Conservation (phyloP, 2,113 vertebrate species). For the Trichechus manatus region DNA sequence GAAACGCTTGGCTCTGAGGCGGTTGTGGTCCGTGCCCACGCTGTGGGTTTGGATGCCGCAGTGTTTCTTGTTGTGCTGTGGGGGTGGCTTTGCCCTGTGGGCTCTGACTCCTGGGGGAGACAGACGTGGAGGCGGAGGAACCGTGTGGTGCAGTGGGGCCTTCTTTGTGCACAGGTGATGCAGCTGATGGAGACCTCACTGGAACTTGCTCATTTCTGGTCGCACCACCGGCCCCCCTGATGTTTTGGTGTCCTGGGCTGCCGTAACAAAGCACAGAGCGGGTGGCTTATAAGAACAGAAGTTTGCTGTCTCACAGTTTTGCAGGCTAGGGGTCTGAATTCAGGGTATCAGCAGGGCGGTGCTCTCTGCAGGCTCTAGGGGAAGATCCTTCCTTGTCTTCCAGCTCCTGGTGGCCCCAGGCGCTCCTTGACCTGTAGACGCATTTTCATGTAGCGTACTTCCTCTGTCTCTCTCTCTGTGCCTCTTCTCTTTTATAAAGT, state of each 20-base stretch:
- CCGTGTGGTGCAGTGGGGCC: too few relatives aligned
- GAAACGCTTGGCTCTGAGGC: not conserved
- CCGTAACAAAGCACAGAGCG: not conserved
- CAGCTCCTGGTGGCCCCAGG: not conserved
- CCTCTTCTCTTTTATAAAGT: not conserved
- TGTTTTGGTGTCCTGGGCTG: not conserved
- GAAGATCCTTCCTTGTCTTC: not conserved
- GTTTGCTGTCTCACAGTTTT: not conserved
- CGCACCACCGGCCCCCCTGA: too few relatives aligned
- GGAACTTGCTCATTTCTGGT: not conserved
- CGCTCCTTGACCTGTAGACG: not conserved
- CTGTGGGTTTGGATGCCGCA: not conserved
- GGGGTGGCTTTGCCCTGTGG: not conserved
- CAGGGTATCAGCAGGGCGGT: not conserved
- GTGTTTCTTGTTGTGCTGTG: not conserved
- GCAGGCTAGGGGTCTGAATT: not conserved
- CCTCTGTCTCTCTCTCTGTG: not conserved
- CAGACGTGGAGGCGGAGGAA: not conserved
- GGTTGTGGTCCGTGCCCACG: rapidly evolving
- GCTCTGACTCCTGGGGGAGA: not conserved
- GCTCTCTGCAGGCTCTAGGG: not conserved
- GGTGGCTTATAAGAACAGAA: not conserved
- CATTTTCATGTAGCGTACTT: not conserved
- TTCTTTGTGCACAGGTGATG: not conserved
- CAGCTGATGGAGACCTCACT: not conserved